Evolutionary conservation across 2,113 vertebrate genomes (phyloP), one percentile per base, ranked within the genome.

Genomic region (Notothenia coriiceps): DNA sequence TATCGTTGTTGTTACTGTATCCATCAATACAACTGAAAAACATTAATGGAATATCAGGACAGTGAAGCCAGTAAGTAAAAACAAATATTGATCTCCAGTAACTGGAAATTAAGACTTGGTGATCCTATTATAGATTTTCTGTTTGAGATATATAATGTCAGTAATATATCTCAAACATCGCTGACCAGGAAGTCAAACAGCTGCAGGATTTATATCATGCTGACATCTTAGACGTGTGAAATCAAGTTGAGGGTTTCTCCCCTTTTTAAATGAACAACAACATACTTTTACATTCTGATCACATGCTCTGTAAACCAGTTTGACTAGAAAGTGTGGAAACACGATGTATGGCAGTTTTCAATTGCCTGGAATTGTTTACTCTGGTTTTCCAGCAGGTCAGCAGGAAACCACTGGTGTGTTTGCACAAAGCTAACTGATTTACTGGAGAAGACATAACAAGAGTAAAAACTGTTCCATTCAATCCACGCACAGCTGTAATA

Each of bases 291-390:
- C 7, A 20, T 13, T 4, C 2, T 70, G 33, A 50, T 2, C 56
- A 15, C 8, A 15, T 43, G 0, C n/a, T 55, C 6, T 55, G 40
- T 17, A 10, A 64, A 64, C 46, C 35, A 29, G 46, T 70, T 79
- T 70, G 55, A 20, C 35, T 15, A 40, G 51, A 64, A 18, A 50
- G 25, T 18, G 4, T 18, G 15, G 29, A 10, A n/a, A 54, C 18
- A 35, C 22, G 47, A 25, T 22, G 51, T 5, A 4, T 15, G 5
- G 12, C 10, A 49, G 4, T 66, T 11, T 18, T 29, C 8, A 50
- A 29, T 47, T 78, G 54, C n/a, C 64, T 71, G n/a, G 54, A 71
- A 13, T 22, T 29, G 75, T 80, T 54, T 59, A 43, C 33, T 20
- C 50, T 40, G 20, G 8, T 60, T 62, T 55, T 82, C 22, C 10